Percentiles rank a stretch among this genome's conserved stretches.
These are phyloP conservation scores for Bradypus variegatus DNA, from an alignment of 2,797 vertebrate genomes.

Conservation along the genomic window DNA sequence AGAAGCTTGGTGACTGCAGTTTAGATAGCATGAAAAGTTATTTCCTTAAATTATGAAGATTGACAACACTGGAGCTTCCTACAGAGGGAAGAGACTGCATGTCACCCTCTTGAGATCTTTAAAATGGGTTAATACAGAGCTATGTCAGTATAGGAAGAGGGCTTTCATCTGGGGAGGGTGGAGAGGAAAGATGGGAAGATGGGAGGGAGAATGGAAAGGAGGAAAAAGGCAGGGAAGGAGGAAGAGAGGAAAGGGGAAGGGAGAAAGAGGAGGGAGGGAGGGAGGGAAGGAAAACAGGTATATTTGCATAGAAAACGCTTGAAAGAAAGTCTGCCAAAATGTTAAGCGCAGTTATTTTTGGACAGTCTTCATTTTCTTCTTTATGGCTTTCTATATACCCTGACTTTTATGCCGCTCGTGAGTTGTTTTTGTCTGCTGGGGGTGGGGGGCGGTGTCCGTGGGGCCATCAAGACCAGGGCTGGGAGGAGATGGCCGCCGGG, in stretches of 20 bases:
- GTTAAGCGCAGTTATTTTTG: neutral
- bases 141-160: neutral
- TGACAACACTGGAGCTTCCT: neutral
- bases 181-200: too few species aligned
- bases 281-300: too few species aligned
- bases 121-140: neutral
- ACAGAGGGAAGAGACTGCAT: neutral
- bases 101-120: neutral
- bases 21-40: neutral
- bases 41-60: neutral
- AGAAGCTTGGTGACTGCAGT: neutral
- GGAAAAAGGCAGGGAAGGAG: too few species aligned
- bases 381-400: neutral
- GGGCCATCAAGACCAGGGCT: neutral
- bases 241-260: too few species aligned
- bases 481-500: neutral
- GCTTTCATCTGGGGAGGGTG: neutral
- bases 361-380: neutral
- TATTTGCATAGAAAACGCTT: too few species aligned
- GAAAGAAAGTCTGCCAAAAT: neutral
- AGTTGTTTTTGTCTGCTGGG: neutral
- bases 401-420: neutral
- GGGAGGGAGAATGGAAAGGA: too few species aligned
- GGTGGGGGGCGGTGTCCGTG: neutral
- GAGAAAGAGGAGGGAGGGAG: too few species aligned